Conservation (phyloP, 1,140 invertebrate genomes). For the Drosophila malerkotliana region DNA sequence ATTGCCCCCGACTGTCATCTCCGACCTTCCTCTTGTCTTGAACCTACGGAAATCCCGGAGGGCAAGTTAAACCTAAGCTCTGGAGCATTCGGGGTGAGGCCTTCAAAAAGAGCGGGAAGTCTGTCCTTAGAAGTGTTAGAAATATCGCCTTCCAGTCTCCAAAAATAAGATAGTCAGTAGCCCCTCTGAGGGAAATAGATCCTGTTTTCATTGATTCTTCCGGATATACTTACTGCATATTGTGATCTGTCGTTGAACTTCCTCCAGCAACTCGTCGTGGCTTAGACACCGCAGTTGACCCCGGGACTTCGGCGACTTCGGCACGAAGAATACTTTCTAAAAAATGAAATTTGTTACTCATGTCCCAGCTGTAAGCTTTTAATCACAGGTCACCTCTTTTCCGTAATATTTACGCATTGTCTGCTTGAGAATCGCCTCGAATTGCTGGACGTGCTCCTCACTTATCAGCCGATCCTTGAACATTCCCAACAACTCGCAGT, state of each 20-base stretch:
- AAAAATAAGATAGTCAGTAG: not conserved
- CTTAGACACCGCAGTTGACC: slow-evolving; percentile 51
- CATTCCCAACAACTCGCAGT: slow-evolving; percentile 90
- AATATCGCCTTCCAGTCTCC: not conserved
- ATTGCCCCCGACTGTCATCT: slow-evolving; percentile 27
- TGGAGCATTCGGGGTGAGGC: not conserved
- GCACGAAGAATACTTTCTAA: slow-evolving; percentile 79
- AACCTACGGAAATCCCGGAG: slow-evolving; percentile 13
- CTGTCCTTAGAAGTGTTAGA: not conserved
- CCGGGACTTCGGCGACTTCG: slow-evolving; percentile 59
- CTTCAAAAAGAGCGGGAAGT: not conserved
- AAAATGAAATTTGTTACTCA: not conserved
- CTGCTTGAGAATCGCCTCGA: slow-evolving; percentile 87
- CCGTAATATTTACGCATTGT: slow-evolving; percentile 85
- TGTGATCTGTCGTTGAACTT: slow-evolving; percentile 72
- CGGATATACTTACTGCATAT: slow-evolving; percentile 74
- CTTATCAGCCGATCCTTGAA: slow-evolving; percentile 91
- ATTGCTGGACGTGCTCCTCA: slow-evolving; percentile 88
- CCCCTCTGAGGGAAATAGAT: too few relatives aligned
- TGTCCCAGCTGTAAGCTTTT: not conserved
- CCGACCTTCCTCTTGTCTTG: slow-evolving; percentile 30
- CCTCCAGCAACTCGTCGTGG: slow-evolving; percentile 80
- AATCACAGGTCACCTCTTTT: slow-evolving; percentile 59
- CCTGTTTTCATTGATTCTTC: too few relatives aligned
- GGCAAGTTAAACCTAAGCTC: slow-evolving; percentile 17